Evolutionary conservation across 92 coral and sea anemone genomes (phyloP).

Genomic region (Siderastrea radians): DNA sequence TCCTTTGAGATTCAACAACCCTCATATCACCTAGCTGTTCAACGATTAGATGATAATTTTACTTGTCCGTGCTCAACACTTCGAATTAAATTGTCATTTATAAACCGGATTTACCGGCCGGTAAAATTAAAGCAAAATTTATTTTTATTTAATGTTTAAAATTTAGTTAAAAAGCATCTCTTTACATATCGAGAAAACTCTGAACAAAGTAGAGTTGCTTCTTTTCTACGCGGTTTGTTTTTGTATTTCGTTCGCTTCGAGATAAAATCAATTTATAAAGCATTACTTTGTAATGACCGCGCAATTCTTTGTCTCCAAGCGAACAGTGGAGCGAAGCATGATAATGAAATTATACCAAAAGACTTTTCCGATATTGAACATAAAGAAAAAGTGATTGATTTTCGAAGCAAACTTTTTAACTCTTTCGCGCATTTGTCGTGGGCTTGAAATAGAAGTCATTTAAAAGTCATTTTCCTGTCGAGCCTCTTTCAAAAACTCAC

Average conservation of each 20-base stretch:
- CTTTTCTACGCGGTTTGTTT: background rate
- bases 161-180: background rate
- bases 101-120: background rate
- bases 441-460: conserved; percentile 39
- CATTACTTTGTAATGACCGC: conserved; percentile 34
- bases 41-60: conserved; percentile 25
- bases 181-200: too few species aligned
- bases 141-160: background rate
- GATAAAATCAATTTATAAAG: conserved; percentile 45
- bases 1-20: background rate
- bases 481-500: conserved; percentile 6
- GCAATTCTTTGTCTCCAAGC: conserved; percentile 27
- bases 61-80: background rate
- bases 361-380: conserved; percentile 36
- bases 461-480: conserved; percentile 60
- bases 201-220: too few species aligned
- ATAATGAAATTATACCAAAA: conserved; percentile 43
- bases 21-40: conserved; percentile 7
- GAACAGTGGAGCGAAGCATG: conserved; percentile 9
- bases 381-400: conserved; percentile 54
- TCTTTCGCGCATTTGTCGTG: conserved; percentile 26
- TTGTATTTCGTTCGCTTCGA: conserved; percentile 4
- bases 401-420: conserved; percentile 36
- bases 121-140: background rate
- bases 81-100: background rate